Evolutionary conservation across 1,140 invertebrate species (phyloP).

Genomic region (Zaprionus taronus): DNA sequence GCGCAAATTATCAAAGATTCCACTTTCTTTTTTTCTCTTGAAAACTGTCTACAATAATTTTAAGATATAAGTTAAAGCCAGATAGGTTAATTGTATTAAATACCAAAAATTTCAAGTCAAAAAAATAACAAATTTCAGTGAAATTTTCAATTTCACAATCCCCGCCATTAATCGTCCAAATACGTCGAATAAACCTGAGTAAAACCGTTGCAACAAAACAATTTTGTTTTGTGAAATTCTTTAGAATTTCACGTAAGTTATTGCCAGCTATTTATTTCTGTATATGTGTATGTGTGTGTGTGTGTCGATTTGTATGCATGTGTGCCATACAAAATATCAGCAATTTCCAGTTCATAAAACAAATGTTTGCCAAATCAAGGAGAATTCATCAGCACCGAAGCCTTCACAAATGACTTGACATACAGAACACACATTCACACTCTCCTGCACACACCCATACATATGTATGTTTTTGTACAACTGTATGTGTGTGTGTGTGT

Average conservation of each 20-base stretch:
- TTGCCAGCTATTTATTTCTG: background rate
- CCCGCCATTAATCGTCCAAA: background rate
- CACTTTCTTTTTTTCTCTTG: no score
- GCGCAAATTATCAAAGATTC: no score
- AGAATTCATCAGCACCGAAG: constrained; percentile 25
- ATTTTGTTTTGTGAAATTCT: background rate
- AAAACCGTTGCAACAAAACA: background rate
- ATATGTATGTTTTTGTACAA: background rate
- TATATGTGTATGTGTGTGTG: background rate
- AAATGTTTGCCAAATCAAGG: constrained; percentile 28
- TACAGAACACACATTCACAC: background rate
- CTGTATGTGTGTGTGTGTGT: background rate
- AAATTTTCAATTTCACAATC: background rate
- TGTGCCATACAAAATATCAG: constrained; percentile 23
- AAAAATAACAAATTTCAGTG: accelerated
- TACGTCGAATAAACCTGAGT: background rate
- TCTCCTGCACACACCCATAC: background rate
- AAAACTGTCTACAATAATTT: no score
- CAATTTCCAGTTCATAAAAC: constrained; percentile 34
- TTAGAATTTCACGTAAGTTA: background rate
- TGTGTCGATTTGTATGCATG: background rate
- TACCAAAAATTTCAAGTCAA: no score
- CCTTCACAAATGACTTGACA: constrained; percentile 12
- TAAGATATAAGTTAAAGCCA: no score
- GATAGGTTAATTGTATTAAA: no score